Percentiles rank a stretch among this genome's conserved stretches.
These are phyloP conservation scores for Oegoconia quadripuncta DNA, from an alignment of 2,888 invertebrate species.

Conservation along the genomic window DNA sequence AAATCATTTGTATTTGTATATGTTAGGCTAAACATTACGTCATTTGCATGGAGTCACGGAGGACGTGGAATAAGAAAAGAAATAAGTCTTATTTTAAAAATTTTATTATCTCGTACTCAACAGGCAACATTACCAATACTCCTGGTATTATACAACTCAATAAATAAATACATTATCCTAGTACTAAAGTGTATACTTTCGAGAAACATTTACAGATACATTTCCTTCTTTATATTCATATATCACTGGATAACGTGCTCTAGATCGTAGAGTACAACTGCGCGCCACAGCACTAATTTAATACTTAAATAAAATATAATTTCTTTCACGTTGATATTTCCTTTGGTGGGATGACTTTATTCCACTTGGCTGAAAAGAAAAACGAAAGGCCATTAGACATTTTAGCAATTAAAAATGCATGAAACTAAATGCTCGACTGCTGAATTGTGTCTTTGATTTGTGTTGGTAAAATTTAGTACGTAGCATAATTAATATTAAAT, in stretches of 20 bases:
- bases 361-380: slow-evolving; percentile 62
- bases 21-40: no score
- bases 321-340: slow-evolving; percentile 21
- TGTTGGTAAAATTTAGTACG: no score
- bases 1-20: no score
- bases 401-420: not conserved
- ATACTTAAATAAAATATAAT: slow-evolving; percentile 53
- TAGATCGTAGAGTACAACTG: slow-evolving; percentile 37
- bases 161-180: slow-evolving; percentile 62
- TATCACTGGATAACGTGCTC: slow-evolving; percentile 34
- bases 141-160: slow-evolving; percentile 46
- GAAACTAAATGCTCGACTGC: no score
- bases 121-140: slow-evolving; percentile 43
- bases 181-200: slow-evolving; percentile 51
- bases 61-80: no score
- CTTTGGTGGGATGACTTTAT: slow-evolving; percentile 27
- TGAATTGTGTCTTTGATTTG: no score
- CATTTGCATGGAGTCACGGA: no score
- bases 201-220: slow-evolving; percentile 51
- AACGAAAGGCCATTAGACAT: slow-evolving; percentile 14
- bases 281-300: slow-evolving; percentile 47
- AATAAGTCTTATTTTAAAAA: slow-evolving; percentile 23
- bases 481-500: no score
- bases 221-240: slow-evolving; percentile 38
- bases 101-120: slow-evolving; percentile 50